These are phyloP conservation scores for Cottus gobio DNA, from an alignment of 2,113 vertebrate genomes.

Conservation along the genomic window DNA sequence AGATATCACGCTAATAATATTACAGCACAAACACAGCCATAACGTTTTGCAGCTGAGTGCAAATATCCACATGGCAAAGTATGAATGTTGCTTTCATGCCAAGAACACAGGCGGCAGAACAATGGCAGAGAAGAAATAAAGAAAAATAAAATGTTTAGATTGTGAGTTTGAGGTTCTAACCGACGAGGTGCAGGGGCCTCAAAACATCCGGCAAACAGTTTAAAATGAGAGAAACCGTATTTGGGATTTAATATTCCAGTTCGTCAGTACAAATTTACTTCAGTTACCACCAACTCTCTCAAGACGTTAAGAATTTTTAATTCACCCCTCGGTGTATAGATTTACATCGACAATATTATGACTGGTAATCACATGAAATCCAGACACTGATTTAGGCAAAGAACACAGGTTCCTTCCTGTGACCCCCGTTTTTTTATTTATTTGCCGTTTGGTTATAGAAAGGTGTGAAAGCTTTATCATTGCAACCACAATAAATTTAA, in stretches of 20 bases:
- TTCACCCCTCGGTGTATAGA: neutral
- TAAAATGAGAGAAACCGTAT: neutral
- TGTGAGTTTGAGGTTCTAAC: neutral
- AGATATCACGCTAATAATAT: neutral
- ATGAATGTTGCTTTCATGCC: neutral
- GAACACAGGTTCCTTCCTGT: neutral
- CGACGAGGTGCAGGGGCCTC: neutral
- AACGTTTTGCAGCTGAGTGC: neutral
- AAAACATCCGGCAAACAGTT: neutral
- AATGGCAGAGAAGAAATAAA: neutral
- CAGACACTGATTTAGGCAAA: slow-evolving; percentile 10
- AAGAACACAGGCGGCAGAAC: neutral
- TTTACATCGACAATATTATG: neutral
- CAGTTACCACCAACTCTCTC: neutral
- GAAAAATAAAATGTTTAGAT: neutral
- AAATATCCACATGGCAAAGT: neutral
- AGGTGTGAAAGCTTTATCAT: neutral
- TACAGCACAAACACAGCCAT: neutral
- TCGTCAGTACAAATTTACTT: neutral
- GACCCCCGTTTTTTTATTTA: neutral
- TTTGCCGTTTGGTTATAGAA: neutral
- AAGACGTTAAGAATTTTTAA: neutral
- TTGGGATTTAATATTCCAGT: neutral
- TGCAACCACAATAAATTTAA: slow-evolving; percentile 25
- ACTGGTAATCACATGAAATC: neutral